phyloP scores from a whole-genome alignment of 64 coral and sea anemone species.

The Hydrozoanthus tunicans region DNA sequence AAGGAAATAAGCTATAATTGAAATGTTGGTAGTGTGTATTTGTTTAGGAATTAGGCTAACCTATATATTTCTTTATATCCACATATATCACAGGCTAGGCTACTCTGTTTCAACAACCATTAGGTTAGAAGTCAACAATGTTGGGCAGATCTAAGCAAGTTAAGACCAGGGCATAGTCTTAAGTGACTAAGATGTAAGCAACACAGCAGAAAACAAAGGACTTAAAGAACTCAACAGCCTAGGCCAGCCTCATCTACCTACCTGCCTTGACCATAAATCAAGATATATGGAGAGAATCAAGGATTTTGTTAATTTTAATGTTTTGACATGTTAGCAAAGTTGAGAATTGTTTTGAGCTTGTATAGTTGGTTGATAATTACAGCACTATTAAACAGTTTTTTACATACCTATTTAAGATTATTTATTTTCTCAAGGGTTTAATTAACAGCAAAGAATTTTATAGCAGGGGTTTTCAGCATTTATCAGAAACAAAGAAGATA shows the following conservation, averaged over 20 bases:
- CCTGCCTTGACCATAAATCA: slow-evolving; percentile 30
- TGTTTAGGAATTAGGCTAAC: neutral
- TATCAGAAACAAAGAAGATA: too few relatives aligned
- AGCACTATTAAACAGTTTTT: too few relatives aligned
- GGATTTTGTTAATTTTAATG: slow-evolving; percentile 11
- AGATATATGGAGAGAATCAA: slow-evolving; percentile 24
- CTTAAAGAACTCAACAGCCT: slow-evolving; percentile 39
- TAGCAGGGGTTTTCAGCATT: too few relatives aligned
- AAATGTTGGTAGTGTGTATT: neutral
- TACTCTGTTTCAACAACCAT: slow-evolving; percentile 26
- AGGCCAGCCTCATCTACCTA: slow-evolving; percentile 4
- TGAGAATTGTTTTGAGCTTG: too few relatives aligned
- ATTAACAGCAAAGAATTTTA: too few relatives aligned
- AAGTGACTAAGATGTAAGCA: slow-evolving; percentile 47
- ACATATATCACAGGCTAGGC: slow-evolving; percentile 7
- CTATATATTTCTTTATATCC: neutral
- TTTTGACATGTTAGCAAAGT: too few relatives aligned
- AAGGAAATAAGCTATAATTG: neutral
- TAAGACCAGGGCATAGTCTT: slow-evolving; percentile 47
- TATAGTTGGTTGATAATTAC: too few relatives aligned
- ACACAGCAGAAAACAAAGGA: slow-evolving; percentile 5
- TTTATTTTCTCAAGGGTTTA: too few relatives aligned
- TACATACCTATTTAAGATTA: too few relatives aligned
- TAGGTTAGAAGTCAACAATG: slow-evolving; percentile 47
- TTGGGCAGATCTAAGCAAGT: slow-evolving; percentile 57